Percentiles rank a stretch among this genome's conserved stretches.
These are phyloP conservation scores for Pachydiplax longipennis DNA, from an alignment of 2,888 invertebrate genomes.

Conservation along the genomic window DNA sequence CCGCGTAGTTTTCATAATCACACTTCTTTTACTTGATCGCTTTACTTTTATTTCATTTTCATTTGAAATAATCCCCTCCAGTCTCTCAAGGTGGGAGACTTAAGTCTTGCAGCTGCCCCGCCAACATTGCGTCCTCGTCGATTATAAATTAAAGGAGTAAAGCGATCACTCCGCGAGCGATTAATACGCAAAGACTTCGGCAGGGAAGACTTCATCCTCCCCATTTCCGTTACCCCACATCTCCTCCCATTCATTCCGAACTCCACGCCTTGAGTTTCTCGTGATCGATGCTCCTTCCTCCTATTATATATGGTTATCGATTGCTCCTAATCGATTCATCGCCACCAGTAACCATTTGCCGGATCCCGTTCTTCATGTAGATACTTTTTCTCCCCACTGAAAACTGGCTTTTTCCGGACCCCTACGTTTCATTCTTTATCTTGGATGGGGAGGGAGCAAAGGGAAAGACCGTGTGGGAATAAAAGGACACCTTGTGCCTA, in stretches of 20 bases:
- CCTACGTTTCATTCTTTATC: slow-evolving; percentile 39
- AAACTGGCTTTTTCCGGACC: not conserved
- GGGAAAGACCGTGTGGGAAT: not conserved
- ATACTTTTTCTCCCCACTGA: not conserved
- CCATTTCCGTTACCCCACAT: not conserved
- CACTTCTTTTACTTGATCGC: too few species aligned
- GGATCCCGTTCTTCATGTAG: slow-evolving; percentile 9
- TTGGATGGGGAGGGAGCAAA: not conserved
- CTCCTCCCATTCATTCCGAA: not conserved
- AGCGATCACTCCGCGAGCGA: too few species aligned
- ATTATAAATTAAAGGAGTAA: too few species aligned
- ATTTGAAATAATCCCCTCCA: too few species aligned
- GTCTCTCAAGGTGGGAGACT: too few species aligned
- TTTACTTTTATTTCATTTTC: too few species aligned
- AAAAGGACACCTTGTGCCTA: slow-evolving; percentile 27
- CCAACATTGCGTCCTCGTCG: too few species aligned
- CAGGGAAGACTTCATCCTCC: not conserved
- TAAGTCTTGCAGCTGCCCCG: too few species aligned
- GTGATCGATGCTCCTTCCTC: slow-evolving; percentile 19
- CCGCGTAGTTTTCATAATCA: too few species aligned
- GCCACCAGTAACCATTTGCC: slow-evolving; percentile 10
- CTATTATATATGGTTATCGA: slow-evolving; percentile 31
- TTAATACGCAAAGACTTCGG: too few species aligned
- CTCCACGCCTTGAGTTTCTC: slow-evolving; percentile 28
- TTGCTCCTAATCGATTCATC: slow-evolving; percentile 36